phyloP scores from a whole-genome alignment of 1,140 invertebrate species.

The Trypoxylus dichotomus region DNA sequence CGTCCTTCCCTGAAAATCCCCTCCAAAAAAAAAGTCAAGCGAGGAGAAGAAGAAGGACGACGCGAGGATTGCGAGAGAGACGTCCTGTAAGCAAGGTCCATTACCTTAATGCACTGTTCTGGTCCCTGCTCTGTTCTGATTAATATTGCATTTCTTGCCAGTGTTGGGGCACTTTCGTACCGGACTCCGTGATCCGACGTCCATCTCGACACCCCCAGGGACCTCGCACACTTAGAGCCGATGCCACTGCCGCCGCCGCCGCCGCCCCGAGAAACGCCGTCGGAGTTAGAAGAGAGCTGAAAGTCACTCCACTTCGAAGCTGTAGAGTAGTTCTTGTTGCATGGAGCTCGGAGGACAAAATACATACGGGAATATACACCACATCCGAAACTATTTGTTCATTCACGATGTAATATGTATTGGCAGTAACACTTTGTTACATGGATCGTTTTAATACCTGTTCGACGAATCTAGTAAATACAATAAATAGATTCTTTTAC shows the following conservation, averaged over 20 bases:
- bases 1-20: too few relatives aligned
- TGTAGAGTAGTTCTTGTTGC: constrained; percentile 6
- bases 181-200: constrained; percentile 40
- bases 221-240: constrained; percentile 34
- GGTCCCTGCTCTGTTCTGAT: constrained; percentile 47
- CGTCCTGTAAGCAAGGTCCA: constrained; percentile 42
- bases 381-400: too few relatives aligned
- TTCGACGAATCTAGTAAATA: too few relatives aligned
- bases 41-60: constrained; percentile 17
- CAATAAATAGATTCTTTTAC: too few relatives aligned
- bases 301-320: background rate
- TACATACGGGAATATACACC: background rate
- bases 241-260: background rate
- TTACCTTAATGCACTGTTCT: constrained; percentile 51
- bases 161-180: constrained; percentile 42
- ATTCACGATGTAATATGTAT: too few relatives aligned
- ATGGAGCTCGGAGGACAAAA: constrained; percentile 28
- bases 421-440: too few relatives aligned
- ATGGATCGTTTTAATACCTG: too few relatives aligned
- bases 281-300: constrained; percentile 27
- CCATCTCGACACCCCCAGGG: constrained; percentile 41
- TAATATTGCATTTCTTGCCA: constrained; percentile 50
- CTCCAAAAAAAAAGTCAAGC: constrained; percentile 30
- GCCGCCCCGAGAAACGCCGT: background rate
- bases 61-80: background rate